A percentile compares a stretch with the other conserved stretches of the same genome.
phyloP scores from a whole-genome alignment of 2,113 vertebrate genomes.

The Lamprologus tigripictilis region DNA sequence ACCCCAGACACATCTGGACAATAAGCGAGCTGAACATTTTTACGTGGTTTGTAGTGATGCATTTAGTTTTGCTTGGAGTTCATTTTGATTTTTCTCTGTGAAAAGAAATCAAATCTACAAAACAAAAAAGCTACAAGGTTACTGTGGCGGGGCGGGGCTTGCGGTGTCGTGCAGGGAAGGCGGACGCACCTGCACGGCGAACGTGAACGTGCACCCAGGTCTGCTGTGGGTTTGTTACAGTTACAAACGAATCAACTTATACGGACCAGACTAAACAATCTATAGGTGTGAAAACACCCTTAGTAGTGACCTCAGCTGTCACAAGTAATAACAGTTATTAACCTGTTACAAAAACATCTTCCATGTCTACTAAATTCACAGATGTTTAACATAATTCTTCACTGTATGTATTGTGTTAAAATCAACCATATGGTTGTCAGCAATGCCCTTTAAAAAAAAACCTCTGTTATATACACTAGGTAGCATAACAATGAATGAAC shows the following conservation, averaged over 20 bases:
- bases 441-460: not conserved
- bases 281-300: not conserved
- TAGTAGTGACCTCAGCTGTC: not conserved
- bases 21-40: not conserved
- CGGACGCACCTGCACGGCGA: accelerated
- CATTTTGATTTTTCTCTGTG: not conserved
- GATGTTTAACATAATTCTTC: not conserved
- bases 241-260: not conserved
- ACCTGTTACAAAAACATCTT: not conserved
- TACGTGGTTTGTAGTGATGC: not conserved
- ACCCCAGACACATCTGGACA: not conserved
- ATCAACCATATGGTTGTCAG: not conserved
- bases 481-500: not conserved
- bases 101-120: not conserved
- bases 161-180: not conserved
- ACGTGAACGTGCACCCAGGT: not conserved
- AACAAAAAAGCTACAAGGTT: not conserved
- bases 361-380: not conserved
- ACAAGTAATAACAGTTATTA: not conserved
- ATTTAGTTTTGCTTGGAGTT: not conserved
- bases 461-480: not conserved
- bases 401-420: not conserved
- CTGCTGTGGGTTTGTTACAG: not conserved
- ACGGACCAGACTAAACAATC: not conserved
- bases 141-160: accelerated